phyloP scores from a whole-genome alignment of 2,888 invertebrate genomes.

The Agrotis clavis region DNA sequence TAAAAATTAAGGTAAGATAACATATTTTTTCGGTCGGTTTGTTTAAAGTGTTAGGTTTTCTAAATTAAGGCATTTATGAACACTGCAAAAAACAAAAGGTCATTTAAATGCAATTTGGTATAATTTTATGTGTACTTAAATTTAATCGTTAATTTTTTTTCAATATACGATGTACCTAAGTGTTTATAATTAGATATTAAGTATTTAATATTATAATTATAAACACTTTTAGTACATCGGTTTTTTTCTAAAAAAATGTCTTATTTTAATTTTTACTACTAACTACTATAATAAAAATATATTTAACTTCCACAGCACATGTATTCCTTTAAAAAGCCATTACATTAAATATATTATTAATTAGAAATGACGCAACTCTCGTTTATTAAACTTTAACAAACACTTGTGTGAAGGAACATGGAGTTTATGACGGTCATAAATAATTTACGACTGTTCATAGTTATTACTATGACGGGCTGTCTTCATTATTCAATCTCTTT shows the following conservation, averaged over 20 bases:
- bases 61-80: slow-evolving; percentile 2
- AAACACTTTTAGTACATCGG: too few relatives aligned
- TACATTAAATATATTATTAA: slow-evolving; percentile 54
- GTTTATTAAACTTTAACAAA: slow-evolving; percentile 71
- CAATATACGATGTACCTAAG: too few relatives aligned
- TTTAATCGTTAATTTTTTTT: too few relatives aligned
- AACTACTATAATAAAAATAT: background rate
- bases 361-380: slow-evolving; percentile 67
- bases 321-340: slow-evolving; percentile 17
- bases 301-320: too few relatives aligned
- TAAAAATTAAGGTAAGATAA: slow-evolving; percentile 25
- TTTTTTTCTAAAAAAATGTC: background rate
- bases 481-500: slow-evolving; percentile 62
- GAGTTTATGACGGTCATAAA: slow-evolving; percentile 75
- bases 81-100: background rate
- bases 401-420: slow-evolving; percentile 71
- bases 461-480: slow-evolving; percentile 68
- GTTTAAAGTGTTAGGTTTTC: slow-evolving; percentile 3
- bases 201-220: too few relatives aligned
- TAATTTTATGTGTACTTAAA: too few relatives aligned
- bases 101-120: background rate
- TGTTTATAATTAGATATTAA: too few relatives aligned
- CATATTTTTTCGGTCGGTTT: background rate
- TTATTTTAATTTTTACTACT: background rate
- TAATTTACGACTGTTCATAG: slow-evolving; percentile 74